Evolutionary conservation across 1,140 invertebrate genomes (phyloP).

Genomic region (Drosophila novamexicana): DNA sequence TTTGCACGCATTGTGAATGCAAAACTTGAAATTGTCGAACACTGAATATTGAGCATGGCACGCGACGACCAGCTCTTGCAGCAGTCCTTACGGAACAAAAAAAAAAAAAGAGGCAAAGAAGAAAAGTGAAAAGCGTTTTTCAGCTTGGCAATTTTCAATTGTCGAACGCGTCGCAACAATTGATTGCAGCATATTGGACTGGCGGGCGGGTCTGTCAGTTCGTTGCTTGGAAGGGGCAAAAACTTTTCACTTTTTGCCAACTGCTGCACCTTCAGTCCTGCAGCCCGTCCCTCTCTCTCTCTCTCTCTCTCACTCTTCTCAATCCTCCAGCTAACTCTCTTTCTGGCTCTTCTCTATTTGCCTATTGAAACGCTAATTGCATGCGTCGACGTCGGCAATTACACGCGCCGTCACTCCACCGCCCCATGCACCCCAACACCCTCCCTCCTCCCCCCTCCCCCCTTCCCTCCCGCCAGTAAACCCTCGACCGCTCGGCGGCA

Average conservation of each 20-base stretch:
- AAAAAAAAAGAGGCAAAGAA: constrained; percentile 1
- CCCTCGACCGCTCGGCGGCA: not conserved
- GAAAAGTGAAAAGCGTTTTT: constrained; percentile 46
- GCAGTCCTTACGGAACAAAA: constrained; percentile 10
- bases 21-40: constrained; percentile 31
- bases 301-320: not conserved
- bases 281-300: not conserved
- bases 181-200: constrained; percentile 54
- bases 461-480: not conserved
- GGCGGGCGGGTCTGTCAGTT: not conserved
- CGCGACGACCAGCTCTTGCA: constrained; percentile 19
- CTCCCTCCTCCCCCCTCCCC: constrained; percentile 1
- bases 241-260: constrained; percentile 46
- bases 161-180: constrained; percentile 76
- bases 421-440: not conserved
- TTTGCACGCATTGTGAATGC: constrained; percentile 1
- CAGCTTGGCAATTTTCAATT: constrained; percentile 65
- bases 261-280: constrained; percentile 40
- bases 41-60: constrained; percentile 30
- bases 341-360: not conserved
- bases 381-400: constrained; percentile 66
- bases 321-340: not conserved
- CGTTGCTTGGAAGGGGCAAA: not conserved
- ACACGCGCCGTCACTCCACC: constrained; percentile 43
- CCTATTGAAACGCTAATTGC: constrained; percentile 66